Evolutionary conservation across 2,113 vertebrate genomes (phyloP).

Genomic region (Myrmecobius fasciatus): DNA sequence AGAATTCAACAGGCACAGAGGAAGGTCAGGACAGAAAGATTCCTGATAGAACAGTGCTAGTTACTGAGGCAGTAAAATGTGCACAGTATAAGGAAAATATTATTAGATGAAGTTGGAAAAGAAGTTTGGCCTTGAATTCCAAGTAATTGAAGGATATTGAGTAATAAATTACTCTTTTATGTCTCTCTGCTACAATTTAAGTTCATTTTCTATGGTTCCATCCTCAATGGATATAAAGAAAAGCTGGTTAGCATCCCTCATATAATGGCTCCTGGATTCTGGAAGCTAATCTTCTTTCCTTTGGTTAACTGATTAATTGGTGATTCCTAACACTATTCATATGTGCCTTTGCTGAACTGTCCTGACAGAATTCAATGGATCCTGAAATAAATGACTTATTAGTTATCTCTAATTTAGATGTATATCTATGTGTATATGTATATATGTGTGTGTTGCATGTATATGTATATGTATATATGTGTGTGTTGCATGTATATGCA

Average conservation of each 20-base stretch:
- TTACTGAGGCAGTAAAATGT: not conserved
- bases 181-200: not conserved
- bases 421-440: not conserved
- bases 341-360: not conserved
- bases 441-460: not conserved
- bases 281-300: not conserved
- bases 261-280: not conserved
- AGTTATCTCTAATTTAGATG: not conserved
- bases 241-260: not conserved
- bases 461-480: too few relatives aligned
- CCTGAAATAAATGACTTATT: not conserved
- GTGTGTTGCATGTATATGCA: not conserved
- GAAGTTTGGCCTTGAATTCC: not conserved
- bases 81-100: not conserved
- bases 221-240: not conserved
- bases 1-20: not conserved
- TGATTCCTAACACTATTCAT: not conserved
- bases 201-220: not conserved
- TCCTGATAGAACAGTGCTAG: not conserved
- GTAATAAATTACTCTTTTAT: not conserved
- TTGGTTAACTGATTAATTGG: not conserved
- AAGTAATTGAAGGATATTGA: not conserved
- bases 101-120: not conserved
- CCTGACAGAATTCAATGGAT: not conserved
- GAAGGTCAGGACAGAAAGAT: not conserved